A percentile compares a stretch with the other conserved stretches of the same genome.
Evolutionary conservation across 2,113 vertebrate species (phyloP).

Genomic region (Octodon degus): DNA sequence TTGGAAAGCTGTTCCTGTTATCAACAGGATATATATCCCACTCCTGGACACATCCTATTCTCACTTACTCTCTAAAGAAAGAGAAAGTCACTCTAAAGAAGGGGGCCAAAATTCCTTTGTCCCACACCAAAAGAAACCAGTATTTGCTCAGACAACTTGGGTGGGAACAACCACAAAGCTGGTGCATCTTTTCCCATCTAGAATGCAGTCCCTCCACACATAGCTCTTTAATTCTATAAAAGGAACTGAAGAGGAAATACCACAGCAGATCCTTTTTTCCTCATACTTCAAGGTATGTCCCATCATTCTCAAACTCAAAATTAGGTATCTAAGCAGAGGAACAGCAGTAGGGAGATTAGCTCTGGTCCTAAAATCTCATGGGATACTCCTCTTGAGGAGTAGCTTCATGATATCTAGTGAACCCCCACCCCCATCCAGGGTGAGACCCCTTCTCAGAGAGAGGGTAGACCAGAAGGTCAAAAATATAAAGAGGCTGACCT

Average conservation of each 20-base stretch:
- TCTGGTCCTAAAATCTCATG: slow-evolving; percentile 28
- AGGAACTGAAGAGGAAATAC: slow-evolving; percentile 1
- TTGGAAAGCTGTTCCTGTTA: slow-evolving; percentile 51
- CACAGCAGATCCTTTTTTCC: slow-evolving; percentile 22
- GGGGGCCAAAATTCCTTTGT: slow-evolving; percentile 25
- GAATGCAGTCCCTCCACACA: background rate
- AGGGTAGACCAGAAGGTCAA: background rate
- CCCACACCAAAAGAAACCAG: slow-evolving; percentile 14
- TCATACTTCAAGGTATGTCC: background rate
- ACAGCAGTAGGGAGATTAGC: slow-evolving; percentile 14
- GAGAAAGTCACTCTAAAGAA: slow-evolving; percentile 18
- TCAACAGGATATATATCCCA: background rate
- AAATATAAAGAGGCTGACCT: slow-evolving; percentile 42
- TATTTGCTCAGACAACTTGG: slow-evolving; percentile 20
- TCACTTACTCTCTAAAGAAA: background rate
- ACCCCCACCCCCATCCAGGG: background rate
- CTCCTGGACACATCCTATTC: slow-evolving; percentile 24
- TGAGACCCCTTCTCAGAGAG: slow-evolving; percentile 13
- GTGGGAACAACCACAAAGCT: background rate
- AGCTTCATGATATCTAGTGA: background rate
- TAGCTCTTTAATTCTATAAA: slow-evolving; percentile 19
- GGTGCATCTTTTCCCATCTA: background rate
- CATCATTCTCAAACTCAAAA: slow-evolving; percentile 47
- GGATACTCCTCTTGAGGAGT: background rate
- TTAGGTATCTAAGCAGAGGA: slow-evolving; percentile 23